A percentile compares a stretch with the other conserved stretches of the same genome.
These are phyloP conservation scores for Latrodectus geometricus DNA, from an alignment of 1,140 invertebrate species.

Conservation along the genomic window DNA sequence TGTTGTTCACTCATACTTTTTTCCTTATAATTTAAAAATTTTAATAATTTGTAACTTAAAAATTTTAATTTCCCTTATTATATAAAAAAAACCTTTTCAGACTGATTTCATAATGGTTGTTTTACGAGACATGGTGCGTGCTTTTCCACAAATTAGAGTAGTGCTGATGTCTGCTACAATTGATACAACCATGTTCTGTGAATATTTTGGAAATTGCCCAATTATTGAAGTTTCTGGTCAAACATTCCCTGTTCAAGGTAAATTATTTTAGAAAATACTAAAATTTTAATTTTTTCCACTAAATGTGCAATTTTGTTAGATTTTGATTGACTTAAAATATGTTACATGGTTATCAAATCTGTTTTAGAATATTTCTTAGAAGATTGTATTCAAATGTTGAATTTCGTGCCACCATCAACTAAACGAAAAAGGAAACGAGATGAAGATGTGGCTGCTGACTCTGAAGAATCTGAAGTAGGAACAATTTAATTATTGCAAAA, in stretches of 20 bases:
- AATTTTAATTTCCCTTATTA: neutral
- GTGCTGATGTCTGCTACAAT: constrained; percentile 99
- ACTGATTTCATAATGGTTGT: constrained; percentile 96
- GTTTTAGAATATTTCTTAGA: constrained; percentile 86
- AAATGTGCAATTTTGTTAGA: neutral
- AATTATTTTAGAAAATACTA: neutral
- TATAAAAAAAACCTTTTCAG: constrained; percentile 55
- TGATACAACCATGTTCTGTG: constrained; percentile 87
- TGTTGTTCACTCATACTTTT: neutral
- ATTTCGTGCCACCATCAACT: constrained; percentile 81
- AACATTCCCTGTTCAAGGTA: constrained; percentile 80
- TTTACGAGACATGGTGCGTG: constrained; percentile 89
- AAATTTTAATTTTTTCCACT: neutral
- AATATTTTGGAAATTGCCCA: constrained; percentile 92
- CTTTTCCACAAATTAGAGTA: constrained; percentile 88
- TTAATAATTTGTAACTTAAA: too few species aligned
- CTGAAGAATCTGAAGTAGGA: constrained; percentile 75
- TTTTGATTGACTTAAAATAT: neutral
- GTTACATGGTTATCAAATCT: neutral
- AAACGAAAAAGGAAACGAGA: constrained; percentile 70
- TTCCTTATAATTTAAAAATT: neutral
- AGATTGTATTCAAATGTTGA: constrained; percentile 85
- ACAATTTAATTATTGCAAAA: neutral
- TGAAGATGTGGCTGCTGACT: constrained; percentile 72
- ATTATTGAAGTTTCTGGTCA: constrained; percentile 82